Evolutionary conservation across 2,113 vertebrate genomes (phyloP).

Genomic region (Petrocephalus zakoni): DNA sequence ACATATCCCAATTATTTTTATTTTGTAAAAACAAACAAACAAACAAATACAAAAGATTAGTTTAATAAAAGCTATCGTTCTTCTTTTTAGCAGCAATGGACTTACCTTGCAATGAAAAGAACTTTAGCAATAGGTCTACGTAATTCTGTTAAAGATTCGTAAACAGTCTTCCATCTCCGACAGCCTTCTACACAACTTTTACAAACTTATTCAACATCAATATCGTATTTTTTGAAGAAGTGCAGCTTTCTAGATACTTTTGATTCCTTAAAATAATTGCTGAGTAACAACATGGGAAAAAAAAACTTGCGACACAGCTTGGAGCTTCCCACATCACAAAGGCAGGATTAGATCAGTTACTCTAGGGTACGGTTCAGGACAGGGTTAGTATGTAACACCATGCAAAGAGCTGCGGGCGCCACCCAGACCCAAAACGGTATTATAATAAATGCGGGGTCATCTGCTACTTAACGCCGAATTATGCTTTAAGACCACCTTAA

Average conservation of each 20-base stretch:
- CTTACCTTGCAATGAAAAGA: neutral
- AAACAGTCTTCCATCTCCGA: neutral
- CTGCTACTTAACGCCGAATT: neutral
- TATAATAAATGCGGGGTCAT: neutral
- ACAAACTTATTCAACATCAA: neutral
- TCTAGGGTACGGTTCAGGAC: neutral
- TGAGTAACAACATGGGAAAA: conserved; percentile 11
- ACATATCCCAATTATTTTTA: neutral
- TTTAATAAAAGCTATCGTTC: neutral
- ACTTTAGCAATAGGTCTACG: neutral
- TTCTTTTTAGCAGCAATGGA: neutral
- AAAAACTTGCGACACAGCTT: neutral
- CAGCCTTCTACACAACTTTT: neutral
- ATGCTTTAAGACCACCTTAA: neutral
- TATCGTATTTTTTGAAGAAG: neutral
- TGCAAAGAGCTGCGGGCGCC: neutral
- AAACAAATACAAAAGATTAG: neutral
- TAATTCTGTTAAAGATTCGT: neutral
- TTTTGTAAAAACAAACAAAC: neutral
- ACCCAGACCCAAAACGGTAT: neutral
- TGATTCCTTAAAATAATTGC: conserved; percentile 18
- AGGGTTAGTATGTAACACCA: neutral
- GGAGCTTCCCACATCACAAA: neutral
- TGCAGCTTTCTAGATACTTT: conserved; percentile 17
- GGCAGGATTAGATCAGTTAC: neutral